Evolutionary conservation across 2,113 vertebrate genomes (phyloP), one percentile per base, ranked within the genome.

Genomic region (Eleginops maclovinus): DNA sequence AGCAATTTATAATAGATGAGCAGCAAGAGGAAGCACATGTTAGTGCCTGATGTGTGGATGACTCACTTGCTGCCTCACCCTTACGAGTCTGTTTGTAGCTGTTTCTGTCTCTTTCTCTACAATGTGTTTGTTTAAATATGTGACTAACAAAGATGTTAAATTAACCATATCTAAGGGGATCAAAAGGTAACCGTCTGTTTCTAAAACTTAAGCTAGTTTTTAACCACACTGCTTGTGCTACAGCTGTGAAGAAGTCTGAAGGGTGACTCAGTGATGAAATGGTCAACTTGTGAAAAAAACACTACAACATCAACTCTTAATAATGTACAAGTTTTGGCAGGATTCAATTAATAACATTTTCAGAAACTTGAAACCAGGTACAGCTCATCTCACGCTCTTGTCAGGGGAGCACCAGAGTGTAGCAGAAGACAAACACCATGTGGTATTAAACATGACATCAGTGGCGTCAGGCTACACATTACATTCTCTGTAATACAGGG

Each of bases 1-100:
- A 75, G 21, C 17, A 24, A n/a, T 88, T 53, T 75, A 80, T 77
- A 84, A 87, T 79, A 50, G 19, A 89, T 83, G 69, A 87, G 54
- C 56, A 59, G 74, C 47, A 55, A 74, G 51, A 81, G 24, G 68
- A 47, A 58, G 65, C 64, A 44, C 64, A 51, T 79, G 75, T 77
- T 61, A 21, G 13, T 73, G 59, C 19, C 21, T 81, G 70, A 51
- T 31, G 2, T 60, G 21, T 71, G 21, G 66, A 59, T 71, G 55
- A 53, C 43, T 76, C 0, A 17, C 55, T 70, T 5, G n/a, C 0
- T 49, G 3, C 72, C 40, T 28, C 26, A n/a, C 19, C 41, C 44
- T 51, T n/a, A 43, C 19, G 19, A 24, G 43, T 69, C 28, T 50
- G 47, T 71, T 75, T n/a, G n/a, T 49, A 44, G 24, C 41, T 49